These are phyloP conservation scores for Philotrypesis tridentata DNA, from an alignment of 1,140 invertebrate genomes.

Conservation along the genomic window DNA sequence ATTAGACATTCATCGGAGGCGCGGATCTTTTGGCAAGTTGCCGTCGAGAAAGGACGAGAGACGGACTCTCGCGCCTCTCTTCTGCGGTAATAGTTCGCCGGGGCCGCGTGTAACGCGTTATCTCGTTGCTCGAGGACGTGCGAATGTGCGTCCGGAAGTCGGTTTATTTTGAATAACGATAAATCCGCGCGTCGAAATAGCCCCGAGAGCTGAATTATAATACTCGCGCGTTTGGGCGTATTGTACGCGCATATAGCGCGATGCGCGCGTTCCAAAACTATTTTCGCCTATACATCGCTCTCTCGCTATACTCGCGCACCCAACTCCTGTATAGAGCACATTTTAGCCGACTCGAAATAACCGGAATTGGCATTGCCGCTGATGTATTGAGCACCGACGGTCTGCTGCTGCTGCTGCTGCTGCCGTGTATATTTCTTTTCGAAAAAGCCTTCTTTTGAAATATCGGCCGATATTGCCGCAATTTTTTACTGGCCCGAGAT, in stretches of 20 bases:
- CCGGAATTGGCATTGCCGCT: background rate
- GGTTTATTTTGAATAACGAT: background rate
- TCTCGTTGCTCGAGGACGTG: background rate
- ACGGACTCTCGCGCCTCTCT: background rate
- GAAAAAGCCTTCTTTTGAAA: background rate
- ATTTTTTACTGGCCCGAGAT: background rate
- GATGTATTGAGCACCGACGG: background rate
- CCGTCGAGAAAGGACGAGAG: background rate
- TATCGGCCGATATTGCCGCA: background rate
- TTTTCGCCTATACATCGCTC: background rate
- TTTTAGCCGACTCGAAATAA: background rate
- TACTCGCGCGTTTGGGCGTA: background rate
- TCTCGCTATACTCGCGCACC: background rate
- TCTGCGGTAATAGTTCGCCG: too few relatives aligned
- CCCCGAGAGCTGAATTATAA: background rate
- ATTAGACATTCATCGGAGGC: constrained; percentile 33
- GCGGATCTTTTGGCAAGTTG: constrained; percentile 17
- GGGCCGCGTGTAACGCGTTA: too few relatives aligned
- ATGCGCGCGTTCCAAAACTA: background rate
- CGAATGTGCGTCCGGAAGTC: background rate
- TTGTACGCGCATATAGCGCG: background rate
- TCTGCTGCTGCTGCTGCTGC: too few relatives aligned
- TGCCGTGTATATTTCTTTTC: background rate
- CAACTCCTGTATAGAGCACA: background rate
- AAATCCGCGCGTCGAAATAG: background rate